Evolutionary conservation across 2,888 invertebrate genomes (phyloP).

Genomic region (Boloria selene): DNA sequence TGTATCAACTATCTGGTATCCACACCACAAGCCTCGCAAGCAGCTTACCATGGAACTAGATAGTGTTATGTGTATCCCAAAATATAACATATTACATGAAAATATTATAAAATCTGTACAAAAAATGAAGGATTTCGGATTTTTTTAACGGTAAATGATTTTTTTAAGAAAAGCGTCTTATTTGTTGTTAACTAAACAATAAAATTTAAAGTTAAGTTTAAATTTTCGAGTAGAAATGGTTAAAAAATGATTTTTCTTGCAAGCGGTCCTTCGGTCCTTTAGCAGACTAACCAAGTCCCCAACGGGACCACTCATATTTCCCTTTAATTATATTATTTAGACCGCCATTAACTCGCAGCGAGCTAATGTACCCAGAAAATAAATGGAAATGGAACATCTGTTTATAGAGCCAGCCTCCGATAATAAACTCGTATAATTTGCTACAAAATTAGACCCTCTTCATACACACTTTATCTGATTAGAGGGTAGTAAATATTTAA

Average conservation of each 20-base stretch:
- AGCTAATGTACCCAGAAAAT: conserved; percentile 22
- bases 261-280: neutral
- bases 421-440: conserved; percentile 28
- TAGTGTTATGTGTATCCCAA: too few species aligned
- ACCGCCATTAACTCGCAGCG: conserved; percentile 30
- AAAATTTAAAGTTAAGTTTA: too few species aligned
- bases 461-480: conserved; percentile 19
- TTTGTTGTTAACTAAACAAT: too few species aligned
- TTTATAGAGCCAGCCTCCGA: conserved; percentile 29
- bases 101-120: too few species aligned
- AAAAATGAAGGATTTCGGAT: neutral
- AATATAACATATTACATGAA: too few species aligned
- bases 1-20: too few species aligned
- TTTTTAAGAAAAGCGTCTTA: too few species aligned
- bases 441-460: conserved; percentile 18
- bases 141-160: too few species aligned
- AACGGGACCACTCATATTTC: conserved; percentile 39
- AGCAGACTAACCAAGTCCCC: conserved; percentile 15
- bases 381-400: conserved; percentile 38
- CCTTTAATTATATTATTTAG: conserved; percentile 39
- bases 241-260: neutral
- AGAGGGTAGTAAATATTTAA: neutral
- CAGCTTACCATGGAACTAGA: too few species aligned
- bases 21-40: too few species aligned
- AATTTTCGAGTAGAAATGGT: neutral